Base-by-base conservation (phyloP, 2,113 vertebrate species). In the Cariama cristata region DNA sequence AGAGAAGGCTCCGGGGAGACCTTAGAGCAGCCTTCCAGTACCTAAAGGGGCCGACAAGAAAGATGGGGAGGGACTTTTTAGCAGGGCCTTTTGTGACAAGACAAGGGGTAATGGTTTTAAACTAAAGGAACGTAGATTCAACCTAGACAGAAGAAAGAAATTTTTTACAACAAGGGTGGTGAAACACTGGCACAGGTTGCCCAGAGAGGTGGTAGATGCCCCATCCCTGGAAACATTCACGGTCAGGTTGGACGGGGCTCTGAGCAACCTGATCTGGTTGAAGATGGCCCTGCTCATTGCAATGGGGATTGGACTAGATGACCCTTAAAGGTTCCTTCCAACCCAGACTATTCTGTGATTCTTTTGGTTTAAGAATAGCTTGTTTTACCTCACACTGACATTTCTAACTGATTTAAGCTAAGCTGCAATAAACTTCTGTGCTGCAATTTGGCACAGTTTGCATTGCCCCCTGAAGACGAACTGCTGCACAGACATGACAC, bases 371-470 rank as follows among this genome's bases (percentile, higher is more conserved):
- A 53, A 62, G 15, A 63, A 15, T 2, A 4, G 50, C 12, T 3
- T 32, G 0, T 24, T 67, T 77, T 38, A 53, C 11, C 30, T 66
- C 50, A 22, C 0, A 0, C 30, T 88, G 5, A 16, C 11, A 5
- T 52, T 81, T 55, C 30, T 56, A 14, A 56, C 3, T 44, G 44
- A 79, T 44, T 79, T 9, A 55, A 56, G 26, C 26, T 12, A 67
- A 76, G 47, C 40, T 20, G 18, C 47, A 42, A 14, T 11, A 45
- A 84, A 42, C 4, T 23, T 27, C 52, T 67, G 32, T 42, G 44
- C 71, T 68, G 80, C 60, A 19, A 14, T n/a, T 53, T 47, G 77
- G 47, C 60, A 49, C 47, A 67, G 59, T 52, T 52, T 30, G 14
- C 22, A 26, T 52, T 49, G 19, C 7, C 8, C 30, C 11, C 26